These are phyloP conservation scores for Zaprionus kolodkinae DNA, from an alignment of 1,140 invertebrate genomes.

Conservation along the genomic window DNA sequence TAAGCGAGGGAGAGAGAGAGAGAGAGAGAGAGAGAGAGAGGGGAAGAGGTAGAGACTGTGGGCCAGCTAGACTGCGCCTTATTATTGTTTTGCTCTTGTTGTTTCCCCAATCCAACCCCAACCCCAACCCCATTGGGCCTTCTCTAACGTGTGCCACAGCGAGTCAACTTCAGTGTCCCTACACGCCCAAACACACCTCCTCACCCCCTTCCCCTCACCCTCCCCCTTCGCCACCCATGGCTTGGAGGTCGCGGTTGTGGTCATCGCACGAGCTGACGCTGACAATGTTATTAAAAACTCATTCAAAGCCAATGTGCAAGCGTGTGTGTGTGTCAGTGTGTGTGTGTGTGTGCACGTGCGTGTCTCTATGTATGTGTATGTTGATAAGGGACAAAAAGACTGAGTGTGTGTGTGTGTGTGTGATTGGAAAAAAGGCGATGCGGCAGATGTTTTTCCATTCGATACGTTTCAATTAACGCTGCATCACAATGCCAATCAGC, in stretches of 20 bases:
- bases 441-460: conserved; percentile 39
- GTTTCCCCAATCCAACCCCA: not conserved
- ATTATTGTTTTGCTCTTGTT: conserved; percentile 26
- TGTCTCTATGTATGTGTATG: not conserved
- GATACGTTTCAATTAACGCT: conserved; percentile 45
- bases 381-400: conserved; percentile 31
- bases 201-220: no score
- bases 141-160: conserved; percentile 9
- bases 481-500: conserved; percentile 31
- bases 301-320: conserved; percentile 58
- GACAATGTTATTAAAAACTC: conserved; percentile 82
- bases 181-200: not conserved
- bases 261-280: conserved; percentile 72
- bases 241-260: conserved; percentile 35
- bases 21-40: no score
- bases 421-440: conserved; percentile 11
- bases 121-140: conserved; percentile 17
- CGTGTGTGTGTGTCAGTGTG: conserved; percentile 10
- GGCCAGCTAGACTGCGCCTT: not conserved
- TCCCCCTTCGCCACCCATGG: conserved; percentile 6
- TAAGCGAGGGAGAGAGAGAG: not conserved
- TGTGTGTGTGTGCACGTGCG: not conserved
- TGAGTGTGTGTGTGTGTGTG: not conserved
- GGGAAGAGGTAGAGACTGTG: no score
- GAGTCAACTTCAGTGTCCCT: conserved; percentile 16